A percentile compares a stretch with the other conserved stretches of the same genome.
phyloP scores from a whole-genome alignment of 2,888 invertebrate species.

The Melangyna quadrimaculata region DNA sequence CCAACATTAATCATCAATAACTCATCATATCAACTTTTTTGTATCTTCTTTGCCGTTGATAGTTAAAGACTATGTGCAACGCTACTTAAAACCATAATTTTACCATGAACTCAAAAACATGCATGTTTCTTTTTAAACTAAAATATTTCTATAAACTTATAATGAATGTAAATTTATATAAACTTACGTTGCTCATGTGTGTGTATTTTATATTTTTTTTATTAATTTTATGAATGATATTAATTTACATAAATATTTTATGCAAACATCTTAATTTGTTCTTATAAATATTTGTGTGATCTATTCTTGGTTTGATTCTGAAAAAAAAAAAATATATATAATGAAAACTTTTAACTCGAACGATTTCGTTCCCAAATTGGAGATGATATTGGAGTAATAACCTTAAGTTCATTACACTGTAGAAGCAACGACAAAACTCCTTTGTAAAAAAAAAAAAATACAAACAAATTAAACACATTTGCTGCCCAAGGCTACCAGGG shows the following conservation, averaged over 20 bases:
- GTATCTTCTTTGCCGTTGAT: background rate
- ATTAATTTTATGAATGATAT: conserved; percentile 28
- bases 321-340: background rate
- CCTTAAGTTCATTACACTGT: conserved; percentile 29
- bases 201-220: conserved; percentile 26
- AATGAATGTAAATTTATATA: conserved; percentile 2
- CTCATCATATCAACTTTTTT: background rate
- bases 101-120: background rate
- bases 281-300: conserved; percentile 22
- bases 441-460: background rate
- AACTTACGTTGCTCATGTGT: conserved; percentile 42
- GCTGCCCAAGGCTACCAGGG: background rate
- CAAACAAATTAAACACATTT: background rate
- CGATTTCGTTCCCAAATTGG: conserved; percentile 37
- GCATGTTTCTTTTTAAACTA: background rate
- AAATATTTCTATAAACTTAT: background rate
- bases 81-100: background rate
- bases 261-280: conserved; percentile 30
- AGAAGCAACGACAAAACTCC: background rate
- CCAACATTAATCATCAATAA: background rate
- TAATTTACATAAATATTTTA: conserved; percentile 26
- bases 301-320: conserved; percentile 16
- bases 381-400: background rate
- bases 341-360: background rate
- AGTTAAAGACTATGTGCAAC: background rate